phyloP scores from a whole-genome alignment of 2,888 invertebrate genomes.

The Phlogophora meticulosa region DNA sequence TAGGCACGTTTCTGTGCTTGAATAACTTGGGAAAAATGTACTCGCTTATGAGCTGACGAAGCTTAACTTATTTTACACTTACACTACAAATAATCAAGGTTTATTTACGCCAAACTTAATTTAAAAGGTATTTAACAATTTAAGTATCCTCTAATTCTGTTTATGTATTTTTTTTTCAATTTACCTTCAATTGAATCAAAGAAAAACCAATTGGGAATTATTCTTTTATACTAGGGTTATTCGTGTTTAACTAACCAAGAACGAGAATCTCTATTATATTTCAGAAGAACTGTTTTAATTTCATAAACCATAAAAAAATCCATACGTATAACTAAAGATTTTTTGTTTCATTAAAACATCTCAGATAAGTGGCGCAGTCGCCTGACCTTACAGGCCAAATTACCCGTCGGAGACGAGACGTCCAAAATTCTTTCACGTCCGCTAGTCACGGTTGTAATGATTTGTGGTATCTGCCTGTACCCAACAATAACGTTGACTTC shows the following conservation, averaged over 20 bases:
- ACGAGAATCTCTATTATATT: not conserved
- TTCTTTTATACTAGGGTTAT: not conserved
- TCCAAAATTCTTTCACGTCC: slow-evolving; percentile 71
- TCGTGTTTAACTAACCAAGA: not conserved
- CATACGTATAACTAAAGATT: not conserved
- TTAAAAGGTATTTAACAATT: not conserved
- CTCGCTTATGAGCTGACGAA: slow-evolving; percentile 24
- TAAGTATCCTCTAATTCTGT: too few species aligned
- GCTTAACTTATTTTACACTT: not conserved
- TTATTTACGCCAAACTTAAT: not conserved
- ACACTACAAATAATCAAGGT: not conserved
- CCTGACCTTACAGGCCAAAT: slow-evolving; percentile 44
- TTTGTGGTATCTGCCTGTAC: slow-evolving; percentile 67
- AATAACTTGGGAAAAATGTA: slow-evolving; percentile 58
- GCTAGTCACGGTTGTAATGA: slow-evolving; percentile 71
- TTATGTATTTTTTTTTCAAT: not conserved
- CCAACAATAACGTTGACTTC: slow-evolving; percentile 62
- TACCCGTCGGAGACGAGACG: slow-evolving; percentile 42
- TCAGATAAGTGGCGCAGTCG: slow-evolving; percentile 12
- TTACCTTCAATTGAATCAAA: not conserved
- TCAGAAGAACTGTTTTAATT: too few species aligned
- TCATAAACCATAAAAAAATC: too few species aligned
- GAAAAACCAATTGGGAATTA: not conserved
- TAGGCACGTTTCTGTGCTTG: slow-evolving; percentile 69
- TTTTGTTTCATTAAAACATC: slow-evolving; percentile 29